These are phyloP conservation scores for Neuroterus valhalla DNA, from an alignment of 1,140 invertebrate genomes.

Conservation along the genomic window DNA sequence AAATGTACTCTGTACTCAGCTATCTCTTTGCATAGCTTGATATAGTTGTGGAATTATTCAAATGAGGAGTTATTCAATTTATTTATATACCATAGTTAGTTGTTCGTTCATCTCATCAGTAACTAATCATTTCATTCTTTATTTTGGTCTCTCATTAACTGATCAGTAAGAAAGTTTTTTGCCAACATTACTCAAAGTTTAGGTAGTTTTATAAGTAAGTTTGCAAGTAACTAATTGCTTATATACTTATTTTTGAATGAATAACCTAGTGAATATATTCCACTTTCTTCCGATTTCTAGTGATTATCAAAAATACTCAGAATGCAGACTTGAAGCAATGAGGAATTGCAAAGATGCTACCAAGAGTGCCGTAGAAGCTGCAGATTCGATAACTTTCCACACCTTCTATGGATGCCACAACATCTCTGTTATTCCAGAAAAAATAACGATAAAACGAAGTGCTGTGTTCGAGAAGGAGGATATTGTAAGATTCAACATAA, in stretches of 20 bases:
- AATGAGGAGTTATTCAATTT: no score
- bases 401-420: conserved; percentile 6
- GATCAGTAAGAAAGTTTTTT: no score
- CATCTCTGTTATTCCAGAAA: background rate
- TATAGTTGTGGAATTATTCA: no score
- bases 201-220: no score
- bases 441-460: conserved; percentile 24
- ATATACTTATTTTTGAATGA: background rate
- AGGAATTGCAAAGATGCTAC: conserved; percentile 1
- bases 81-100: no score
- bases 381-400: conserved; percentile 9
- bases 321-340: conserved; percentile 23
- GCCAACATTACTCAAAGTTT: no score
- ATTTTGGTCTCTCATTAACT: no score
- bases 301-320: conserved; percentile 16
- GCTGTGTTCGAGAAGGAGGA: background rate
- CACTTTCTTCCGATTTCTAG: background rate
- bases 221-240: background rate
- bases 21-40: no score
- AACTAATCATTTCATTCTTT: no score
- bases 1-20: no score
- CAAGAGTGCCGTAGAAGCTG: conserved; percentile 15
- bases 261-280: background rate
- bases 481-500: background rate
- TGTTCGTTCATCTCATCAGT: no score